phyloP scores from a whole-genome alignment of 2,113 vertebrate species.

The Notarius quadriscutis region DNA sequence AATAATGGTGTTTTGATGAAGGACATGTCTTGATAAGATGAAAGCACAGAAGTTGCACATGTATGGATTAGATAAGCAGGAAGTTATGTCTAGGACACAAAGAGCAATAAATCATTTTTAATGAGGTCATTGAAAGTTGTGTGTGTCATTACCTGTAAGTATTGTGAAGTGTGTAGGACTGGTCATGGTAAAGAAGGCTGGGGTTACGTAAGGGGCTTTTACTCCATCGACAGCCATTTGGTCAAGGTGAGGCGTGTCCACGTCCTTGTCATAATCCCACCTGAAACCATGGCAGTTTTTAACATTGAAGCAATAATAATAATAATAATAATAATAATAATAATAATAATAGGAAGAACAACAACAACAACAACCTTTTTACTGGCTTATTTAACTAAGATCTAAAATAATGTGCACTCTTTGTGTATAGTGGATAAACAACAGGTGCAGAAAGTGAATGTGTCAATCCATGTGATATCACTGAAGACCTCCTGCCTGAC shows the following conservation, averaged over 20 bases:
- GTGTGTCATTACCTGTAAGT: constrained; percentile 80
- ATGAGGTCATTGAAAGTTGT: not conserved
- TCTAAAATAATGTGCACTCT: not conserved
- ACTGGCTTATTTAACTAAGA: not conserved
- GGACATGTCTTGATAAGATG: not conserved
- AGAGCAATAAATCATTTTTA: not conserved
- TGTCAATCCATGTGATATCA: too few relatives aligned
- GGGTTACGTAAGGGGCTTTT: constrained; percentile 84
- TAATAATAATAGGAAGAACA: too few relatives aligned
- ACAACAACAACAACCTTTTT: too few relatives aligned
- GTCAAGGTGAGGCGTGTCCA: constrained; percentile 85
- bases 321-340: not conserved
- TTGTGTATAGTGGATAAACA: not conserved
- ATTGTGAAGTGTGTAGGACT: constrained; percentile 91
- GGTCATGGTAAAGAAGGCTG: constrained; percentile 85
- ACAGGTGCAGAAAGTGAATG: not conserved
- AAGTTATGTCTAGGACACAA: not conserved
- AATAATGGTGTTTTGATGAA: not conserved
- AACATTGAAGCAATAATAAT: not conserved
- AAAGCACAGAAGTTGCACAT: not conserved
- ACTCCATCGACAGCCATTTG: constrained; percentile 80
- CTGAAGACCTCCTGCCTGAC: too few relatives aligned
- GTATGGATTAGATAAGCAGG: not conserved
- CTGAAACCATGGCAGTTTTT: constrained; percentile 39
- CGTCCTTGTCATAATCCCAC: constrained; percentile 89